A percentile compares a stretch with the other conserved stretches of the same genome.
phyloP scores from a whole-genome alignment of 2,888 invertebrate genomes.

The Hydraecia micacea region DNA sequence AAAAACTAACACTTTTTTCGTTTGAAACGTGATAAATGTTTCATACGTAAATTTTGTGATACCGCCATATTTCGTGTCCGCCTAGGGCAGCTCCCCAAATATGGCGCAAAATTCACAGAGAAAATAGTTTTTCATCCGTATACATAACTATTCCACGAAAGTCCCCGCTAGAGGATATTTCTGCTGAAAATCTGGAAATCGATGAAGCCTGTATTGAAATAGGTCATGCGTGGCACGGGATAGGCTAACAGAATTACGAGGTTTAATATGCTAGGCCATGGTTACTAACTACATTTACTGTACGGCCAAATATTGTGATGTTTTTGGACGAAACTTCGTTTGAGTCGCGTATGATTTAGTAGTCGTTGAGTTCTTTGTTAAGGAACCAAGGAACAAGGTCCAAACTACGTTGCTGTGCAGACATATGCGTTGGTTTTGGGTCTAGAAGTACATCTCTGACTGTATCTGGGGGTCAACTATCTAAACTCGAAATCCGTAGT shows the following conservation, averaged over 20 bases:
- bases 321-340: background rate
- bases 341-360: background rate
- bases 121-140: constrained; percentile 8
- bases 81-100: constrained; percentile 16
- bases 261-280: background rate
- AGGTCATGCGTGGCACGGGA: constrained; percentile 21
- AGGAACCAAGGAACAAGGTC: background rate
- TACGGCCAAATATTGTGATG: background rate
- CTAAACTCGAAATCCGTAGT: too few relatives aligned
- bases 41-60: background rate
- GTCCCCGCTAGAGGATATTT: constrained; percentile 15
- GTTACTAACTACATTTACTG: background rate
- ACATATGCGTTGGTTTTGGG: background rate
- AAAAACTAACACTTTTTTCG: background rate
- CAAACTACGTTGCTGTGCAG: background rate
- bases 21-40: constrained; percentile 8
- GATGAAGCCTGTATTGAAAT: constrained; percentile 30
- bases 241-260: constrained; percentile 9
- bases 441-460: background rate
- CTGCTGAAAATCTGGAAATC: constrained; percentile 10
- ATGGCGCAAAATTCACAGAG: background rate
- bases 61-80: background rate
- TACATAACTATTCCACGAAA: constrained; percentile 12
- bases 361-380: background rate
- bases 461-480: too few relatives aligned